phyloP scores from a whole-genome alignment of 1,140 invertebrate species.

The Bicyclus anynana region DNA sequence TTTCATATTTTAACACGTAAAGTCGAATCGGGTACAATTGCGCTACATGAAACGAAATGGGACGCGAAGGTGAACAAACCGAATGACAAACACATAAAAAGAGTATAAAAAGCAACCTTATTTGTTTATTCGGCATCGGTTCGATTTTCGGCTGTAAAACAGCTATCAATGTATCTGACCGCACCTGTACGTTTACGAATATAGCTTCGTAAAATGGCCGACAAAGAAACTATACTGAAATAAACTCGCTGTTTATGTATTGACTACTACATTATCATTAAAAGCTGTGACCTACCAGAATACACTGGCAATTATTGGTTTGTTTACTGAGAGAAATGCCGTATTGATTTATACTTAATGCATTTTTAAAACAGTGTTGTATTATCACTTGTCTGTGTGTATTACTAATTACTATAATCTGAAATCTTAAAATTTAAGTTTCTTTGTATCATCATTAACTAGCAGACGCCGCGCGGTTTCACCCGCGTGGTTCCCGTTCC shows the following conservation, averaged over 20 bases:
- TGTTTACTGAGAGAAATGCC: too few species aligned
- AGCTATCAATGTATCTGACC: conserved; percentile 24
- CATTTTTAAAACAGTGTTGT: too few species aligned
- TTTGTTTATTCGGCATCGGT: conserved; percentile 26
- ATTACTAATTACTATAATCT: too few species aligned
- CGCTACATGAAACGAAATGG: not conserved
- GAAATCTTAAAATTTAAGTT: too few species aligned
- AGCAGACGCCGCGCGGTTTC: too few species aligned
- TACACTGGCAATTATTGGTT: not conserved
- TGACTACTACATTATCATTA: not conserved
- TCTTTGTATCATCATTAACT: too few species aligned
- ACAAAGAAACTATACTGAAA: conserved; percentile 16
- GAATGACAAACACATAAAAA: conserved; percentile 7
- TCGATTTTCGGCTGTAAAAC: conserved; percentile 32
- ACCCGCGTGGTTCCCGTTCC: too few species aligned
- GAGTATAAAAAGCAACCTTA: conserved; percentile 7
- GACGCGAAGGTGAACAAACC: not conserved
- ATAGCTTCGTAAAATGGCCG: conserved; percentile 6
- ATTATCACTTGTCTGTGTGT: too few species aligned
- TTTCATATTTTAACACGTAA: not conserved
- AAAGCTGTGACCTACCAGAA: not conserved
- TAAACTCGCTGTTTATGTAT: conserved; percentile 6
- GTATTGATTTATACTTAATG: too few species aligned
- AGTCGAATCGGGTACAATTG: not conserved
- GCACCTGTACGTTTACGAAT: conserved; percentile 29